Evolutionary conservation across 2,113 vertebrate genomes (phyloP), one percentile per base, ranked within the genome.

Genomic region (Cathartes aura): DNA sequence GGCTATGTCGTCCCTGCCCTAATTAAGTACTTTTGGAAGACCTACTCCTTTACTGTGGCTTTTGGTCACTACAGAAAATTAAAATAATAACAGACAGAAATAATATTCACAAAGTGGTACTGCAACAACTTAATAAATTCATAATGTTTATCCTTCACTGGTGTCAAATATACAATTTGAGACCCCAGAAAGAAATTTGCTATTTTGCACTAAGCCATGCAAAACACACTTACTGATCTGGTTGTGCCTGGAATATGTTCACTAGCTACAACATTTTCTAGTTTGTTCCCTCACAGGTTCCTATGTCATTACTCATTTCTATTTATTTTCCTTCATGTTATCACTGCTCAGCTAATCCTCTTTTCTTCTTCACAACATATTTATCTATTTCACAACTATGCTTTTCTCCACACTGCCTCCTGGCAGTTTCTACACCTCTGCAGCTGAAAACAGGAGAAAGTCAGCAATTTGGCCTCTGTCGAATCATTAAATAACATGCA

Each of bases 1-100:
- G 4, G 24, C 20, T 78, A 18, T 42, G 15, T 2, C 6, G 34
- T 52, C 27, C 15, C 24, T 82, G 38, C 36, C 22, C 5, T 5
- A 52, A 88, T 22, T 11, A 68, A 34, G 22, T 36, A 55, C 32
- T 81, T 91, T 11, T 18, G 36, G 55, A 89, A 91, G 50, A 82
- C 16, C 34, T n/a, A 48, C 4, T 83, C 17, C 29, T 73, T 68
- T 64, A 29, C 10, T 22, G 17, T 15, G 38, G 32, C 7, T 71
- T 87, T 38, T 34, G 23, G 43, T 43, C 29, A 64, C n/a, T 38
- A 68, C 4, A n/a, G 4, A 88, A 45, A 76, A 64, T 76, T 21
- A 71, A 87, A 80, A 89, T 34, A 85, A 6, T 45, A 45, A 71
- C 50, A 86, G 27, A 60, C 42, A 91, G 63, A 74, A 94, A 76